Base-by-base conservation (phyloP, 2,888 invertebrate genomes). In the Megalurothrips usitatus region DNA sequence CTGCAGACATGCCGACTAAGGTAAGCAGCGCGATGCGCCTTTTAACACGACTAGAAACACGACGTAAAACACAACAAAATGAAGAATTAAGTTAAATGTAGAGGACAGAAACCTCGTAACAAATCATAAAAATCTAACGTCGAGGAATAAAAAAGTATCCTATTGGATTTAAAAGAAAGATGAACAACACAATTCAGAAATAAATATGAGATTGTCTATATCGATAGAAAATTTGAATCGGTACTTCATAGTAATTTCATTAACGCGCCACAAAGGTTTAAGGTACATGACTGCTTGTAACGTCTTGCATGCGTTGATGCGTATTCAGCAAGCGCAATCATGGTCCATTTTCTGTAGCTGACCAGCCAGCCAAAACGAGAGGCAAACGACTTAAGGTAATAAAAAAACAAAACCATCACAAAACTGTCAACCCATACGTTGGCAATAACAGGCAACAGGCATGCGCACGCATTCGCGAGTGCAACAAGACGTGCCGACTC, bases 101-200 rank as follows among this genome's bases (percentile, higher is more conserved):
- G 68, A 68, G 68, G 68, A 68, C 52, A 23, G 11, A 9, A 23
- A 9, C 68, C 68, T 68, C 68, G 68, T 23, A 68, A 68, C 68
- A 68, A 68, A 68, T 68, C n/a, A 68, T 68, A 68, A 68, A 68
- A n/a, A 68, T 68, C 23, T 68, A 68, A 68, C 68, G 19, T 23
- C 68, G 68, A 68, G 68, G 23, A 68, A 68, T 68, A 68, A 68
- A 68, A n/a, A 68, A 68, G 19, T 23, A 23, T 23, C 68, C 68
- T 4, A 23, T 68, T 23, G 23, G 68, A 23, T 23, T n/a, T 9
- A 58, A 14, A 58, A 68, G 23, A 23, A 68, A 68, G 2, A 43
- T 6, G 34, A 68, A 68, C 68, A 23, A 68, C 68, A 68, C 68
- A 68, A 68, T 68, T 23, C 68, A 52, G 1, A 52, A 52, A 52